Evolutionary conservation across 2,888 invertebrate species (phyloP).

Genomic region (Pseudoips prasinana): DNA sequence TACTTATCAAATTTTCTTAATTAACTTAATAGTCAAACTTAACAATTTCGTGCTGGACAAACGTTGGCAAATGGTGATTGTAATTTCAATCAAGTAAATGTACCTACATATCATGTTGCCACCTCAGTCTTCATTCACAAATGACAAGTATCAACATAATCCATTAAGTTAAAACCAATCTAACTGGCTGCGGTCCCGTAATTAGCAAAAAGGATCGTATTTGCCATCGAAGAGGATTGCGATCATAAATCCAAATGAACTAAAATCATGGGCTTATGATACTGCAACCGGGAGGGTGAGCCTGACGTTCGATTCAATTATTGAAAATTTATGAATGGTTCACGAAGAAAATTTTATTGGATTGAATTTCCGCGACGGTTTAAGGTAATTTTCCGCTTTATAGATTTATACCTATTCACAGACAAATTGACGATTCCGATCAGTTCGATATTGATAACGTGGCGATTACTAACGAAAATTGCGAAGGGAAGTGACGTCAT

Average conservation of each 20-base stretch:
- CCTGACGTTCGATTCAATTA: constrained; percentile 70
- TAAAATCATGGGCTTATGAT: constrained; percentile 59
- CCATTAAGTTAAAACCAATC: constrained; percentile 52
- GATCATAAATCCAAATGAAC: constrained; percentile 52
- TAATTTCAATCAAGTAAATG: constrained; percentile 57
- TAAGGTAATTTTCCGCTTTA: constrained; percentile 60
- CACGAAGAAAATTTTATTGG: constrained; percentile 66
- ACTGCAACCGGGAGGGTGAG: constrained; percentile 52
- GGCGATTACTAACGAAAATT: constrained; percentile 37
- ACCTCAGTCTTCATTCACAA: constrained; percentile 24
- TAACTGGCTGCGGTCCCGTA: constrained; percentile 45
- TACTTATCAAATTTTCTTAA: no score
- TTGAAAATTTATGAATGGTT: constrained; percentile 70
- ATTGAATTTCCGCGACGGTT: constrained; percentile 59
- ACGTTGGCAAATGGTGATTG: constrained; percentile 39
- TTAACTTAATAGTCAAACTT: constrained; percentile 18
- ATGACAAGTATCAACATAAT: constrained; percentile 51
- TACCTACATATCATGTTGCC: constrained; percentile 46
- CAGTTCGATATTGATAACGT: constrained; percentile 41
- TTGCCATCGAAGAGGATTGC: constrained; percentile 24
- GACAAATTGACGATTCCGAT: constrained; percentile 51
- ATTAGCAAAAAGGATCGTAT: constrained; percentile 55
- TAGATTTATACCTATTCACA: constrained; percentile 52
- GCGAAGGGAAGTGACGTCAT: constrained; percentile 35
- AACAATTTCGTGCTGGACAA: constrained; percentile 16